Conservation (phyloP, 2,113 vertebrate species). For the Rhabdomys dilectus region DNA sequence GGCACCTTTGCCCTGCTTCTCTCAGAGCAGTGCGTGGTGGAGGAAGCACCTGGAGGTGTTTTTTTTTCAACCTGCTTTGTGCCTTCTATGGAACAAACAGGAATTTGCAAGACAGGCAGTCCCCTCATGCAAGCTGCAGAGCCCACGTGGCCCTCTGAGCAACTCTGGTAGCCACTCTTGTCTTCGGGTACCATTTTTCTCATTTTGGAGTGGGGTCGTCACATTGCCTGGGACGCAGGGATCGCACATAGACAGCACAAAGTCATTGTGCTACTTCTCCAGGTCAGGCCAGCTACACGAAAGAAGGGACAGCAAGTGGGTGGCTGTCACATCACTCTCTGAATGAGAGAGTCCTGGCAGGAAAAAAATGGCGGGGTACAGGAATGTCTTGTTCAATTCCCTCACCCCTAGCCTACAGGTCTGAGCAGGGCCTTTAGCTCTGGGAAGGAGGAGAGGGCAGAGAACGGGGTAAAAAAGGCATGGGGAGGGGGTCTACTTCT, state of each 20-base stretch:
- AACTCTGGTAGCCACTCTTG: no score
- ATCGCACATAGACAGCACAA: background rate
- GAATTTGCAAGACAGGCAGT: background rate
- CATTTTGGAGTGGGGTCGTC: background rate
- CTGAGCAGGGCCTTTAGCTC: background rate
- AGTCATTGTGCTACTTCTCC: background rate
- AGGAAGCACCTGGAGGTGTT: background rate
- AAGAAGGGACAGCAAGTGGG: background rate
- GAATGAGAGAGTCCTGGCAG: background rate
- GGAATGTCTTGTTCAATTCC: background rate
- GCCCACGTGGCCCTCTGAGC: rapidly evolving
- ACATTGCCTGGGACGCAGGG: rapidly evolving
- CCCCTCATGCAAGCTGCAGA: rapidly evolving
- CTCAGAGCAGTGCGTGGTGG: rapidly evolving
- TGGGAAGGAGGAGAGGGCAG: background rate
- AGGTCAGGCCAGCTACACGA: background rate
- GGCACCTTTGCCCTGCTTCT: background rate
- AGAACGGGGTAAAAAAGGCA: no score
- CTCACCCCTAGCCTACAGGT: rapidly evolving
- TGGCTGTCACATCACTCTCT: background rate
- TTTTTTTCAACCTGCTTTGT: background rate
- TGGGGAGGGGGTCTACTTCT: background rate
- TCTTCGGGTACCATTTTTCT: background rate
- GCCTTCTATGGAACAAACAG: rapidly evolving
- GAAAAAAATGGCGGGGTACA: background rate